These are phyloP conservation scores for Toxotes lorentzi DNA, from an alignment of 2,797 vertebrate species.

Conservation along the genomic window DNA sequence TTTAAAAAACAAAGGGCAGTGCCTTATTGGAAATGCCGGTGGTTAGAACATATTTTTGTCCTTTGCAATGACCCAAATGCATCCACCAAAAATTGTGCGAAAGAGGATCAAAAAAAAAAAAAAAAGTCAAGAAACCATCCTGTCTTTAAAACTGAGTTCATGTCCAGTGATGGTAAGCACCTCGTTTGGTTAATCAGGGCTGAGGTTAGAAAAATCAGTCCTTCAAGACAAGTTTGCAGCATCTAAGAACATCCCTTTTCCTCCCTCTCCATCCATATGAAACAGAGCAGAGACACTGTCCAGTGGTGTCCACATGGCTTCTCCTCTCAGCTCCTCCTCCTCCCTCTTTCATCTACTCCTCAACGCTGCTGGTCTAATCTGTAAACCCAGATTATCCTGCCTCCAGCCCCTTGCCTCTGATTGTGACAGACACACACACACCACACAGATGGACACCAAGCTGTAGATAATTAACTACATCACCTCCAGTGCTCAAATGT, in stretches of 20 bases:
- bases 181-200: conserved; percentile 23
- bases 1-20: conserved; percentile 44
- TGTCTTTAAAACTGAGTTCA: not conserved
- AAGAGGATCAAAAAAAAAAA: conserved; percentile 26
- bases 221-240: conserved; percentile 24
- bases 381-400: conserved; percentile 89
- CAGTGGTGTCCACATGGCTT: conserved; percentile 58
- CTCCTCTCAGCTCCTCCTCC: conserved; percentile 58
- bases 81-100: conserved; percentile 40
- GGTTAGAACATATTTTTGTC: conserved; percentile 49
- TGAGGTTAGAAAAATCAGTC: not conserved
- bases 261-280: conserved; percentile 33
- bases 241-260: conserved; percentile 28
- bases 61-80: conserved; percentile 35
- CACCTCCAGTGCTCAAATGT: conserved; percentile 47
- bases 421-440: conserved; percentile 72
- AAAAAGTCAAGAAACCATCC: conserved; percentile 29
- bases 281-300: conserved; percentile 33
- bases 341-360: conserved; percentile 59
- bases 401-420: conserved; percentile 69
- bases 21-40: conserved; percentile 47
- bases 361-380: conserved; percentile 85
- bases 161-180: conserved; percentile 8
- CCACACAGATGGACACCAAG: conserved; percentile 84
- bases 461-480: conserved; percentile 73